Evolutionary conservation across 1,140 invertebrate species (phyloP), one percentile per base, ranked within the genome.

Genomic region (Meloidogyne hapla): DNA sequence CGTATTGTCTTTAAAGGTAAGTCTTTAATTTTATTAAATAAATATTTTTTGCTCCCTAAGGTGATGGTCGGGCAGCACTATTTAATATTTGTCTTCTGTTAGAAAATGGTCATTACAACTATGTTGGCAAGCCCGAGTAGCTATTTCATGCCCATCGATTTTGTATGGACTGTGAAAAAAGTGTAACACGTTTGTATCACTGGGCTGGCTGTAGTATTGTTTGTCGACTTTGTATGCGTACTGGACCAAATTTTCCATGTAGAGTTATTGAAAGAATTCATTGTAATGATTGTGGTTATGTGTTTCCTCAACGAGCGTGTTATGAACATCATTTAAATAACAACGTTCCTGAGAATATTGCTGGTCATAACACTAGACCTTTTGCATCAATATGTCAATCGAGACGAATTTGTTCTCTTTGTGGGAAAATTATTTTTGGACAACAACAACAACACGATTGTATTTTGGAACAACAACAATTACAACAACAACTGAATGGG

Each of bases 1-100:
- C 5, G 9, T 6, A 63, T 63, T 63, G 62, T 63, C 9, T 63
- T 23, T 26, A 63, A 63, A 26, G 62, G 62, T 26, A 21, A 63
- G 6, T 23, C 56, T 6, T 33, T 33, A 33, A 6, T 6, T 63
- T 63, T 21, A 26, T 6, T 63, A 6, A 21, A 63, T 6, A 63
- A 63, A 63, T 6, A 63, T 61, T 15, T 61, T 15, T 61, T 61
- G 56, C 56, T 61, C n/a, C n/a, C n/a, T 15, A 25, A 21, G 62
- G 21, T 9, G 21, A 23, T 5, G 62, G 25, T 8, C 62, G 62
- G 5, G 62, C 62, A 13, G 66, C n/a, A 21, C 26, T 8, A 13
- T 70, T 70, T 56, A 70, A 70, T 42, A 21, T 63, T 13, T 70
- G 69, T 21, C 10, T 70, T 42, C 6, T 70, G 28, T 40, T 70